Evolutionary conservation across 2,888 invertebrate species (phyloP), one percentile per base, ranked within the genome.

Genomic region (Himalopsyche japonica): DNA sequence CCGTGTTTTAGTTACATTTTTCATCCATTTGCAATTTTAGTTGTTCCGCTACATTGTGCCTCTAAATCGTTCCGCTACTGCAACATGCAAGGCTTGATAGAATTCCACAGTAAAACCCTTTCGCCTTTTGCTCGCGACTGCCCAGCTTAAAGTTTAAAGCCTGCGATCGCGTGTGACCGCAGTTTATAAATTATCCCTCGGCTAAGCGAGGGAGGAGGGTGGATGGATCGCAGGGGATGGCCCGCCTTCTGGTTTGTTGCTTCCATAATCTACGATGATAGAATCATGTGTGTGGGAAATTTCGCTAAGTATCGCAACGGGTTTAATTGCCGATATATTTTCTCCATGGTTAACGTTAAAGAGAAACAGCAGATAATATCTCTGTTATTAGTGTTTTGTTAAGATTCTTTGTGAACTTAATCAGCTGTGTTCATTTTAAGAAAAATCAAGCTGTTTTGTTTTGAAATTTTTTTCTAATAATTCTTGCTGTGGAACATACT

Each of bases 81-180:
- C 24, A 20, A 20, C 57, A 57, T n/a, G 24, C 20, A 5, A 24
- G 79, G 43, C 30, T 57, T 47, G 79, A 82, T 79, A 79, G 79
- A 82, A 82, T 82, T 82, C 76, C 34, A 37, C 34, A 10, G 76
- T 37, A 24, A 57, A 57, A 57, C 57, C 57, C 57, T 24, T 57
- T 57, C 24, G 57, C 57, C 57, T 57, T 57, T 57, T 57, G 57
- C 57, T 24, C 57, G 57, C 57, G 57, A 57, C 57, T 57, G 57
- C 43, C 34, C 34, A 27, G 80, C 48, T 81, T 43, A 81, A 84
- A 84, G 81, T 84, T 84, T 84, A 79, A 84, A 84, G 81, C 79
- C 84, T 37, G 81, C 64, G 79, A 64, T 78, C 78, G 84, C 64
- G 84, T 76, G 48, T 64, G 37, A 34, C 81, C 24, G 34, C 47